phyloP scores from a whole-genome alignment of 2,888 invertebrate species.

The Tachina fera region DNA sequence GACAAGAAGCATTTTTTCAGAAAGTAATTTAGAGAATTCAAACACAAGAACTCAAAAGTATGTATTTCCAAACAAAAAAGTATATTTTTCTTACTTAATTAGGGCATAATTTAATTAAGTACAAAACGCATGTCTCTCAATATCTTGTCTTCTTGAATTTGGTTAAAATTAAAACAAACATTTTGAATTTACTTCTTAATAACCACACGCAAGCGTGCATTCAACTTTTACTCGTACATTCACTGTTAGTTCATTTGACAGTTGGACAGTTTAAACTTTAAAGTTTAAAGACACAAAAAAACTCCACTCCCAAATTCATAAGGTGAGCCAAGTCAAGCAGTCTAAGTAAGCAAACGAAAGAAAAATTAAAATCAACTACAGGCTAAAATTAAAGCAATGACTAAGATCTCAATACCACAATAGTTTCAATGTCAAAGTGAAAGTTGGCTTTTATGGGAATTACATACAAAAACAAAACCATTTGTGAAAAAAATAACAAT shows the following conservation, averaged over 20 bases:
- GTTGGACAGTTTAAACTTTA: slow-evolving; percentile 3
- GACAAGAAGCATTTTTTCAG: too few species aligned
- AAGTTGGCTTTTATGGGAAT: slow-evolving; percentile 78
- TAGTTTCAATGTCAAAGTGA: slow-evolving; percentile 82
- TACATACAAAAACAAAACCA: neutral
- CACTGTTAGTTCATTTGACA: slow-evolving; percentile 12
- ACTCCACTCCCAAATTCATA: slow-evolving; percentile 62
- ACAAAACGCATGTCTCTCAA: too few species aligned
- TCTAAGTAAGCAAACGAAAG: neutral
- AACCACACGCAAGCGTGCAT: slow-evolving; percentile 42
- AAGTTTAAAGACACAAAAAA: slow-evolving; percentile 15
- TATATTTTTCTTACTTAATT: too few species aligned
- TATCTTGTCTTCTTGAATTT: too few species aligned
- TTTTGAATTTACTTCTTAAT: too few species aligned
- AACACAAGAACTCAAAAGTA: too few species aligned
- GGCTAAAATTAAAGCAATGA: slow-evolving; percentile 53
- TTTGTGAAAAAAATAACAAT: neutral
- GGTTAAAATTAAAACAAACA: too few species aligned
- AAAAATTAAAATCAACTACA: slow-evolving; percentile 38
- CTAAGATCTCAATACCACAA: slow-evolving; percentile 69
- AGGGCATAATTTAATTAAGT: too few species aligned
- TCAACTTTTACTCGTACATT: slow-evolving; percentile 64
- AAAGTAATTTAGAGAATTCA: too few species aligned
- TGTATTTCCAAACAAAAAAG: too few species aligned
- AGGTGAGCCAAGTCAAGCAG: slow-evolving; percentile 33